Base-by-base conservation (phyloP, 1,140 invertebrate genomes). In the Hycleus phaleratus region DNA sequence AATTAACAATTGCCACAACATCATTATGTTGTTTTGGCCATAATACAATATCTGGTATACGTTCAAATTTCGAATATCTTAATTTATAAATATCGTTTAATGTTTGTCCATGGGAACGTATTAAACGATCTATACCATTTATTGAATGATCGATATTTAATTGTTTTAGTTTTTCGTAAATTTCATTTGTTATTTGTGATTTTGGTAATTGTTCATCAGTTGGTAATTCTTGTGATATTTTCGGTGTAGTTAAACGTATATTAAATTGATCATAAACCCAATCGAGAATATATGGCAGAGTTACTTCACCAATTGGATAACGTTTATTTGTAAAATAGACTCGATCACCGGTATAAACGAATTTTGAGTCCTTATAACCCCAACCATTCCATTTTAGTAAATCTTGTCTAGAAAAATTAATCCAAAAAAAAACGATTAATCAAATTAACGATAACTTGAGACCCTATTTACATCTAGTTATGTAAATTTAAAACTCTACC, bases 381-480 rank as follows among this genome's bases (percentile, higher is more conserved):
- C 96, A 99, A 43, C 96, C 96, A 78, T 97, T 95, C 95, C 95
- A 98, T 79, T 96, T 97, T 5, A 98, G 75, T 11, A 90, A 69
- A 11, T 91, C 82, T 72, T 92, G 87, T 63, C 91, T 93, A 73
- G 63, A 79, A 3, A 32, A 32, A 32, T 18, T 18, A 32, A 7
- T 32, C 4, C 4, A 32, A 24, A 40, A 44, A 53, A 6, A 24
- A 10, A 2, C 10, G 26, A 12, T 26, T 24, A 25, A 24, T 26
- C 18, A 18, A 18, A 47, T 47, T 47, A 47, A 1, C 24, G 7
- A 32, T 1, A 2, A 18, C 18, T 18, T 18, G 18, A 18, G 18
- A 1, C 18, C 18, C 18, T 18, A 18, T 18, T 18, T 18, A 18
- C 0, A 18, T 18, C 18, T 18, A 18, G 18, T 18, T 18, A 18